Evolutionary conservation across 2,797 vertebrate species (phyloP).

Genomic region (Hydrolagus colliei): DNA sequence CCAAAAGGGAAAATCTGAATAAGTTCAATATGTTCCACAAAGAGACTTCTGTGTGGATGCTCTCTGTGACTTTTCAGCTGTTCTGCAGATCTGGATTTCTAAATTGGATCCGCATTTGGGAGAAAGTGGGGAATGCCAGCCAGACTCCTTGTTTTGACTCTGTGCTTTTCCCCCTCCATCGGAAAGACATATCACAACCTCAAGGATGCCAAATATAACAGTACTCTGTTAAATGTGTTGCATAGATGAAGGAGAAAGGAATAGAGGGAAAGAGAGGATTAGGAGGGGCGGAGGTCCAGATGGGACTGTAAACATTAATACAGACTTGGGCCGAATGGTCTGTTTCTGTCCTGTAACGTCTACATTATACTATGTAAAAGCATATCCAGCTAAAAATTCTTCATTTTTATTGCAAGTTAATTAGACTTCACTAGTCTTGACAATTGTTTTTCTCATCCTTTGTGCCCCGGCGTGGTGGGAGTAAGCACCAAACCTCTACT

Average conservation of each 20-base stretch:
- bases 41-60: too few species aligned
- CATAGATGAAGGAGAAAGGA: too few species aligned
- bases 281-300: too few species aligned
- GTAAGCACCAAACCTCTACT: too few species aligned
- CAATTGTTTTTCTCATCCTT: too few species aligned
- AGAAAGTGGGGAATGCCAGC: not conserved
- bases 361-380: not conserved
- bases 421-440: too few species aligned
- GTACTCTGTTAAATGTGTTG: too few species aligned
- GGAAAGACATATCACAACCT: not conserved
- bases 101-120: not conserved
- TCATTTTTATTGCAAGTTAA: not conserved
- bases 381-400: not conserved
- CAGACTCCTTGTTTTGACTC: not conserved
- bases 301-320: too few species aligned
- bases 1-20: not conserved
- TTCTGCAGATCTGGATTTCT: not conserved
- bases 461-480: too few species aligned
- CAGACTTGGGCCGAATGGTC: too few species aligned
- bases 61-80: not conserved
- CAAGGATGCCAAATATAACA: not conserved
- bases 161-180: not conserved
- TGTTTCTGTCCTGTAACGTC: too few species aligned
- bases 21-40: conserved; percentile 16
- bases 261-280: too few species aligned